Base-by-base conservation (phyloP, 2,888 invertebrate species). In the Sericinus montela region DNA sequence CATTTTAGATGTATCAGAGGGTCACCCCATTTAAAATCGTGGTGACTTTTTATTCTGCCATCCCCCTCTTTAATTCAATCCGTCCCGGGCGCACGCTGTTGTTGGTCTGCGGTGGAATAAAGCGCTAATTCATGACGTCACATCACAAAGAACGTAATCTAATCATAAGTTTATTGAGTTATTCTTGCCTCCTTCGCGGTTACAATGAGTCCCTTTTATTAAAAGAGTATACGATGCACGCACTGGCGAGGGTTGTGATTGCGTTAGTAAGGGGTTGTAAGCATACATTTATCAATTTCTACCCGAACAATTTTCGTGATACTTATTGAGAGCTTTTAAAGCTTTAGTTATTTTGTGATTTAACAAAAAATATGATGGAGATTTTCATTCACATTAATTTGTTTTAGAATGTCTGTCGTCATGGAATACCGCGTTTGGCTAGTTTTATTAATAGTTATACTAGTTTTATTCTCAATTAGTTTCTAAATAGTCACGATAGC, bases 101-200 rank as follows among this genome's bases (percentile, higher is more conserved):
- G 58, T 60, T 54, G 52, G 37, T 48, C 35, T 37, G 45, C 38
- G 42, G 46, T 42, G 47, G 48, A 55, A 51, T 52, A 51, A 40
- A 45, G 57, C 53, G 52, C 54, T 53, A 56, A 58, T 59, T 53
- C 50, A 47, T 35, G 54, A 45, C 48, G 60, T 74, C 73, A 76
- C 75, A 70, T 80, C 78, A 77, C 72, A 80, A 70, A 77, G 72
- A 63, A 63, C 59, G 51, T 68, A 80, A 80, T 78, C 65, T 60
- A 73, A 79, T 84, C 69, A 75, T 61, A 59, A 69, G 62, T 64
- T 81, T 75, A 83, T 82, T 69, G 64, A 78, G 77, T 86, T 80
- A 83, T 72, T 65, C 72, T 71, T 68, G 66, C 67, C 66, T 68
- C 64, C 75, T 75, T 77, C 72, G 79, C 62, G 72, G 73, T 60